phyloP scores from a whole-genome alignment of 1,140 invertebrate genomes.

The Danaus plexippus region DNA sequence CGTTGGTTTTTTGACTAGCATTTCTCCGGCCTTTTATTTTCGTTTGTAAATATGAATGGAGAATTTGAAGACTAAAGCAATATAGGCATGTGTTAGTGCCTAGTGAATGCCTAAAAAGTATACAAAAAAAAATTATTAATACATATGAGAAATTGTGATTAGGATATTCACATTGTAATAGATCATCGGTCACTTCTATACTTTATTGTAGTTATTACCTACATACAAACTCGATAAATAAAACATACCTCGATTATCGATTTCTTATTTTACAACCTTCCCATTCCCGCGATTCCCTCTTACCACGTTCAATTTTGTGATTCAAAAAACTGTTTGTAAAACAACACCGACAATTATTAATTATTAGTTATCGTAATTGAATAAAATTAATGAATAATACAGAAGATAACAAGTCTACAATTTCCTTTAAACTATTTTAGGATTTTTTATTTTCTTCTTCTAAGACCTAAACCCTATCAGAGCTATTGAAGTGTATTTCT shows the following conservation, averaged over 20 bases:
- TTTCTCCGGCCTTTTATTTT: constrained; percentile 21
- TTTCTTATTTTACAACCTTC: constrained; percentile 39
- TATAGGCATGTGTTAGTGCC: constrained; percentile 53
- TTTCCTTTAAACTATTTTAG: no score
- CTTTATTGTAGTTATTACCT: constrained; percentile 69
- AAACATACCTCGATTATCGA: constrained; percentile 65
- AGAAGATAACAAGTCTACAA: no score
- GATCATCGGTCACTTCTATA: constrained; percentile 65
- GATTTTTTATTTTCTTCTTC: no score
- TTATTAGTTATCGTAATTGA: no score
- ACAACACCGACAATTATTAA: no score
- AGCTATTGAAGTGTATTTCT: no score
- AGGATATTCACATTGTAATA: constrained; percentile 63
- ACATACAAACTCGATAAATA: constrained; percentile 70
- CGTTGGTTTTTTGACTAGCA: constrained; percentile 12
- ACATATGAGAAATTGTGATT: constrained; percentile 69
- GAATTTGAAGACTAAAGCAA: constrained; percentile 60
- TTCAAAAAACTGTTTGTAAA: no score
- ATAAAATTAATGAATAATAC: no score
- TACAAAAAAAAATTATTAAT: constrained; percentile 58
- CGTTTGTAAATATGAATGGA: constrained; percentile 50
- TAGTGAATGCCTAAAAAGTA: constrained; percentile 62
- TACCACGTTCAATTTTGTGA: no score
- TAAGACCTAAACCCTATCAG: no score
- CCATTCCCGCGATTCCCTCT: no score